A percentile compares a stretch with the other conserved stretches of the same genome.
Evolutionary conservation across 2,888 invertebrate genomes (phyloP).

Genomic region (Ormia ochracea): DNA sequence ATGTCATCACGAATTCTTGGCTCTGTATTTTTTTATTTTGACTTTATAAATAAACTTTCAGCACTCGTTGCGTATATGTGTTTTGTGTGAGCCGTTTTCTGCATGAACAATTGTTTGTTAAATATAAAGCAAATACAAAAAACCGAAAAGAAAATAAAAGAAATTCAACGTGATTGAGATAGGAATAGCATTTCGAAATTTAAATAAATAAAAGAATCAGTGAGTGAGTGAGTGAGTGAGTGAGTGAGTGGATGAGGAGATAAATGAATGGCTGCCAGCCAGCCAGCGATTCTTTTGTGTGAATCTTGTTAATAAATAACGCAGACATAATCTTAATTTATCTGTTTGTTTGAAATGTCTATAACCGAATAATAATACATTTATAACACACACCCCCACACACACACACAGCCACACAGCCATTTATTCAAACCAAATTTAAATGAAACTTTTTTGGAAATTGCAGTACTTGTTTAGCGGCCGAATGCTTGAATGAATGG

Average conservation of each 20-base stretch:
- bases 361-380: background rate
- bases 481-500: background rate
- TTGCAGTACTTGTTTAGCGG: background rate
- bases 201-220: conserved; percentile 25
- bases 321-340: conserved; percentile 57
- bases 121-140: conserved; percentile 18
- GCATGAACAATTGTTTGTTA: conserved; percentile 33
- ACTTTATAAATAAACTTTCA: background rate
- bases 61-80: conserved; percentile 6
- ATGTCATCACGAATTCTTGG: conserved; percentile 38
- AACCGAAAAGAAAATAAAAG: too few relatives aligned
- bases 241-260: background rate
- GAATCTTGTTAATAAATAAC: conserved; percentile 52
- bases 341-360: conserved; percentile 28
- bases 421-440: conserved; percentile 1
- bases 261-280: background rate
- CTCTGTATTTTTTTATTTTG: background rate
- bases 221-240: background rate
- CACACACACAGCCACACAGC: too few relatives aligned
- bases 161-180: conserved; percentile 8
- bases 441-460: conserved; percentile 12
- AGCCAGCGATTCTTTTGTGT: conserved; percentile 27
- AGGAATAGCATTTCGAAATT: conserved; percentile 16
- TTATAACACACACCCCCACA: too few relatives aligned
- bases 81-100: background rate